Conservation (phyloP, 2,113 vertebrate genomes). For the human region GRCh38 chr1:43149001-43149500, state of each 20-base stretch:
- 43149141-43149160: not conserved
- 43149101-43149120: not conserved
- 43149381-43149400: not conserved
- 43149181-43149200: not conserved
- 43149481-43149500: not conserved
- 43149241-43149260: not conserved
- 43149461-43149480: not conserved
- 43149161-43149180: not conserved
- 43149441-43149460: not conserved
- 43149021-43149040: not conserved
- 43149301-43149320: not conserved
- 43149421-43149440: not conserved
- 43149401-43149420: not conserved
- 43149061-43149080: not conserved
- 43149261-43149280: no score
- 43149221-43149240: not conserved
- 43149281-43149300: not conserved
- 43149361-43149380: not conserved
- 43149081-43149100: not conserved
- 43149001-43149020: not conserved
- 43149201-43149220: not conserved
- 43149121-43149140: not conserved
- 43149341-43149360: not conserved
- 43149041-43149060: not conserved
- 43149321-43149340: not conserved